Percentiles rank a stretch among this genome's conserved stretches.
phyloP scores from a whole-genome alignment of 2,797 vertebrate genomes.

The Pogoniulus pusillus region DNA sequence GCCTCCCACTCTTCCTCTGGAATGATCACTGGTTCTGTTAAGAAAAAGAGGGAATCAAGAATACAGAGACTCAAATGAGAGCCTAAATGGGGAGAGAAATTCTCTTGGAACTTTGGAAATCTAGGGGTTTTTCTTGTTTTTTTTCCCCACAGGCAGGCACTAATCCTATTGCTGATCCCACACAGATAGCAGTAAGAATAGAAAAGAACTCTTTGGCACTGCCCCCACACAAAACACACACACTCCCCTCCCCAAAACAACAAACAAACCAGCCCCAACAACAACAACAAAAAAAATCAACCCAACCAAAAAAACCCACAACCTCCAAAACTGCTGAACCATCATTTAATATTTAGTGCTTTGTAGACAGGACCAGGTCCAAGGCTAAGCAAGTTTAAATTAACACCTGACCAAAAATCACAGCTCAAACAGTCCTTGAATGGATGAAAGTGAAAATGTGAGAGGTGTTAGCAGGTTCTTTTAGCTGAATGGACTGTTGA shows the following conservation, averaged over 20 bases:
- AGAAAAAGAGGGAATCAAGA: background rate
- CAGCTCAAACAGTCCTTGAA: background rate
- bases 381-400: background rate
- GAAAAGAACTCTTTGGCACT: background rate
- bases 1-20: conserved; percentile 92
- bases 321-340: background rate
- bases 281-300: too few relatives aligned
- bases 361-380: background rate
- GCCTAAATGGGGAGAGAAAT: background rate
- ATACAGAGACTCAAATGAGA: background rate
- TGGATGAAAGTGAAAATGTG: background rate
- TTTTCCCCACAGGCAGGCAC: background rate
- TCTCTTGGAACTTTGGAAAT: background rate
- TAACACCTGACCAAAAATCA: background rate
- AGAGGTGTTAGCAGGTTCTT: background rate
- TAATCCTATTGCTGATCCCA: background rate
- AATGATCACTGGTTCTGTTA: conserved; percentile 77
- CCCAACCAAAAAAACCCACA: background rate
- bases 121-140: background rate
- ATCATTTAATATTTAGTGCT: background rate
- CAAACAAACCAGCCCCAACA: background rate
- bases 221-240: too few relatives aligned
- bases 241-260: too few relatives aligned
- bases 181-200: background rate
- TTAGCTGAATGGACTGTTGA: background rate